phyloP scores from a whole-genome alignment of 2,113 vertebrate species.

The Muntiacus reevesi region DNA sequence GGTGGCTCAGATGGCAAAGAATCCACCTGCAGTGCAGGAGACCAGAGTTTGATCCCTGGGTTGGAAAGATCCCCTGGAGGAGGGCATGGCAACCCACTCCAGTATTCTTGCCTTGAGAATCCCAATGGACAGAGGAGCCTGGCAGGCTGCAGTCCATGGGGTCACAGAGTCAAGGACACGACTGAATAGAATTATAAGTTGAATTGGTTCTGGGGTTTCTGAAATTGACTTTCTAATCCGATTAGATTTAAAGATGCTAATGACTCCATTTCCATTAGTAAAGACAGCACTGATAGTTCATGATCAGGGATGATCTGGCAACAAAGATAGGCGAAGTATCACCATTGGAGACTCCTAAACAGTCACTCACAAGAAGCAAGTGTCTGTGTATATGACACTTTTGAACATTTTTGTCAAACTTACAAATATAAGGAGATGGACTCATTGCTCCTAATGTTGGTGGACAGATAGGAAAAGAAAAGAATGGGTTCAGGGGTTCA shows the following conservation, averaged over 20 bases:
- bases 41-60: neutral
- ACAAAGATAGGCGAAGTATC: neutral
- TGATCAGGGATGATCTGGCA: neutral
- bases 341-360: neutral
- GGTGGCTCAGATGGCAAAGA: neutral
- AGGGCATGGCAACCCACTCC: neutral
- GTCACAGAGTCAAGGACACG: fast-evolving
- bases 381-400: neutral
- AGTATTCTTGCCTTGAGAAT: neutral
- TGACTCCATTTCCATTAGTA: neutral
- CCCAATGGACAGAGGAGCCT: neutral
- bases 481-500: neutral
- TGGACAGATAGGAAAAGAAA: neutral
- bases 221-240: neutral
- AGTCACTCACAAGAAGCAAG: neutral
- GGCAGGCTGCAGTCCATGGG: neutral
- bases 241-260: neutral
- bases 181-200: neutral
- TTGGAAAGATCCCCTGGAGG: neutral
- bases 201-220: neutral
- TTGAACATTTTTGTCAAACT: neutral
- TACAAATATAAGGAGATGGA: neutral
- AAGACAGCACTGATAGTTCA: neutral
- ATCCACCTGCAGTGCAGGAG: neutral
- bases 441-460: neutral